Evolutionary conservation across 2,888 invertebrate species (phyloP).

Genomic region (Tetheella fluctuosa): DNA sequence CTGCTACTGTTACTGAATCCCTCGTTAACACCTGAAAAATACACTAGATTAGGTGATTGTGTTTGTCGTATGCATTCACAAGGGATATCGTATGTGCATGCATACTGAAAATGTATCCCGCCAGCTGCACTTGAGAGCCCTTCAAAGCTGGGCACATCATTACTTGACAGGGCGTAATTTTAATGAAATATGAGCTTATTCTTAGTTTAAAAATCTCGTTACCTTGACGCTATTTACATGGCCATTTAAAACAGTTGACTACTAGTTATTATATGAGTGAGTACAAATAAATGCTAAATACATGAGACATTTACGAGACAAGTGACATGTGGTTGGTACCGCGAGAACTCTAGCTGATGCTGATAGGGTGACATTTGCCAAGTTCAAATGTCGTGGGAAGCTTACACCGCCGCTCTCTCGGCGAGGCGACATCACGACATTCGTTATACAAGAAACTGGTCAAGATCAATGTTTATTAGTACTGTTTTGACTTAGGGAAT

Average conservation of each 20-base stretch:
- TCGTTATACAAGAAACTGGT: conserved; percentile 3
- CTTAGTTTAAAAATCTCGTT: too few relatives aligned
- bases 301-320: not conserved
- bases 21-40: conserved; percentile 90
- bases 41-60: too few relatives aligned
- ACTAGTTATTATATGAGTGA: too few relatives aligned
- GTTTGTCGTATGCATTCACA: too few relatives aligned
- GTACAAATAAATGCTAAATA: not conserved
- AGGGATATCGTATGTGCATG: too few relatives aligned
- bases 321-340: conserved; percentile 24
- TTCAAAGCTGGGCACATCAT: too few relatives aligned
- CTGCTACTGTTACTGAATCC: conserved; percentile 97
- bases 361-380: conserved; percentile 47
- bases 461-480: conserved; percentile 20
- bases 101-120: too few relatives aligned
- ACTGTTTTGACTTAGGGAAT: not conserved
- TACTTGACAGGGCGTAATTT: too few relatives aligned
- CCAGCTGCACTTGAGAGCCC: too few relatives aligned
- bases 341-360: conserved; percentile 21
- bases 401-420: conserved; percentile 20
- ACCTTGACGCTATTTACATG: too few relatives aligned
- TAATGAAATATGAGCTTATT: too few relatives aligned
- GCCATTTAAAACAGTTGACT: too few relatives aligned
- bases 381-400: conserved; percentile 60
- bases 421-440: conserved; percentile 28